A percentile compares a stretch with the other conserved stretches of the same genome.
These are phyloP conservation scores for Polydrusus tereticollis DNA, from an alignment of 2,888 invertebrate species.

Conservation along the genomic window DNA sequence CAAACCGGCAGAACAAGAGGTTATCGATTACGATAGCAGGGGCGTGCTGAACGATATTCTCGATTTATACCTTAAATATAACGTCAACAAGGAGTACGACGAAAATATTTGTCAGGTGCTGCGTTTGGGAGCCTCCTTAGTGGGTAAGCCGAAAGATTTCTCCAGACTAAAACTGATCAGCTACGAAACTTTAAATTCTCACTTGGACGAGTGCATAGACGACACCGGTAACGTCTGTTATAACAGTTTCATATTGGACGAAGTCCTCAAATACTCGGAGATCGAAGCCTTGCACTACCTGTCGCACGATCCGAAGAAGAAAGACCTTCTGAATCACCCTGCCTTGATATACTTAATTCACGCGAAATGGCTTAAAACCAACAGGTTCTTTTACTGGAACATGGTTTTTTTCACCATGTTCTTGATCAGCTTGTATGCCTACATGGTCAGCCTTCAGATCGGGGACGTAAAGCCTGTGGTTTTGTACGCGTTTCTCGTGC, in stretches of 20 bases:
- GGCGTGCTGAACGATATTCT: constrained; percentile 47
- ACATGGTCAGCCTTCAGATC: constrained; percentile 49
- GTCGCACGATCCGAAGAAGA: constrained; percentile 45
- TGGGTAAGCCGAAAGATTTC: constrained; percentile 12
- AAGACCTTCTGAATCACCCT: constrained; percentile 52
- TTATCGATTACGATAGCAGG: constrained; percentile 32
- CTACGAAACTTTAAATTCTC: constrained; percentile 47
- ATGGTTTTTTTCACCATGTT: constrained; percentile 48
- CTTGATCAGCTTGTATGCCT: constrained; percentile 50
- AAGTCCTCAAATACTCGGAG: constrained; percentile 50
- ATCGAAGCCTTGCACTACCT: constrained; percentile 47
- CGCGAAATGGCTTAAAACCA: constrained; percentile 51
- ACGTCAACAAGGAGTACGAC: constrained; percentile 44
- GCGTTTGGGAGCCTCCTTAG: constrained; percentile 53
- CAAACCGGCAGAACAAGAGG: background rate
- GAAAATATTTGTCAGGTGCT: constrained; percentile 52
- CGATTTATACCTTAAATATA: constrained; percentile 49
- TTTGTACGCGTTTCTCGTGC: constrained; percentile 34
- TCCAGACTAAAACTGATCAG: constrained; percentile 46
- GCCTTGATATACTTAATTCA: constrained; percentile 50
- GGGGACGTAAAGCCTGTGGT: constrained; percentile 7
- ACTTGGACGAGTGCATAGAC: constrained; percentile 54
- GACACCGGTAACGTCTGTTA: constrained; percentile 48
- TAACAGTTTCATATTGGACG: constrained; percentile 52
- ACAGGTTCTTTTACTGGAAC: constrained; percentile 50